Base-by-base conservation (phyloP, 1,140 invertebrate genomes). In the Acromyrmex charruanus region DNA sequence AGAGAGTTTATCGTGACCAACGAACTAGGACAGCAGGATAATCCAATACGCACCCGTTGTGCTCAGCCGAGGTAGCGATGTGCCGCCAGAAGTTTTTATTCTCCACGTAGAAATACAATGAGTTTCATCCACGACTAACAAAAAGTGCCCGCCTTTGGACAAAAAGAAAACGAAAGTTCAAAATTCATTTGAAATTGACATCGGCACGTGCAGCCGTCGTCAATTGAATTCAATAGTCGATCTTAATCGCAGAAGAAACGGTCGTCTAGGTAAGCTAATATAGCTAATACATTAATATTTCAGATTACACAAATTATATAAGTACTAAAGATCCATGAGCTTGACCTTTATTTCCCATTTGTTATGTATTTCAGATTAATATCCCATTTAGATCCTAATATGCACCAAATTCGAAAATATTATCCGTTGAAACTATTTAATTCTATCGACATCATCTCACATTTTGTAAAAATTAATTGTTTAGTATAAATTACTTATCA, bases 21-120 rank as follows among this genome's bases (percentile, higher is more conserved):
- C n/a, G 49, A 86, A 89, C 82, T 86, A 39, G 68, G 63, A 77
- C 87, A 44, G 31, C 28, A 7, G 21, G 49, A 25, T 88, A 88
- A 88, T 89, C 72, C 81, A 63, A 88, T 68, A 80, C 61, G 74
- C 72, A 77, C 21, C 39, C 21, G 28, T 55, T 31, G 25, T 49
- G 39, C 69, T 53, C 21, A 44, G 16, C 1, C n/a, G 31, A 9
- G 16, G 39, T 9, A 44, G 28, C 28, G 28, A 31, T 31, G 39
- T 31, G 72, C 18, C 16, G n/a, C 1, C 28, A 10, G 10, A 77
- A 85, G 65, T 77, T 85, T 69, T 21, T 51, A 18, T 63, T 25
- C 31, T 35, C 14, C 21, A 2, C 61, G 49, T 80, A 16, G 35
- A 75, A 79, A 61, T 74, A 68, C 55, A 72, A 65, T n/a, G 0